These are phyloP conservation scores for Lasioglossum malachurum DNA, from an alignment of 2,888 invertebrate genomes.

Conservation along the genomic window DNA sequence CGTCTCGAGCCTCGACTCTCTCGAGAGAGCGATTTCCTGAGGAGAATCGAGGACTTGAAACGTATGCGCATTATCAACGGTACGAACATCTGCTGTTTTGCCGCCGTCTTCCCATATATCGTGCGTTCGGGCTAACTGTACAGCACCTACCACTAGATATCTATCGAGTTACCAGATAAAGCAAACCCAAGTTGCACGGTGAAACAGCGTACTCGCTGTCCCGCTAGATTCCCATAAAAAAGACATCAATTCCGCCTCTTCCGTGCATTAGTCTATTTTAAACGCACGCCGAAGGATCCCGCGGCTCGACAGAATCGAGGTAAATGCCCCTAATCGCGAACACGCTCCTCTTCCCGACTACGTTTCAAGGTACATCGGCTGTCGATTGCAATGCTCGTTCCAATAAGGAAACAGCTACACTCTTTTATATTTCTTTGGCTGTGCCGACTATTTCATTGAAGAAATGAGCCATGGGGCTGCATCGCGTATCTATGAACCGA, in stretches of 20 bases:
- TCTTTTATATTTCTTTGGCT: background rate
- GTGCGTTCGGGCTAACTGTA: slow-evolving; percentile 51
- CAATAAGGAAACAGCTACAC: background rate
- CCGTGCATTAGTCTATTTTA: background rate
- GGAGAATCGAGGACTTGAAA: slow-evolving; percentile 38
- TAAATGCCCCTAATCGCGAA: background rate
- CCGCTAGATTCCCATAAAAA: slow-evolving; percentile 46
- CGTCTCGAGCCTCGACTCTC: background rate
- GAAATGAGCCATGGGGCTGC: background rate
- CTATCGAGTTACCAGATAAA: slow-evolving; percentile 37
- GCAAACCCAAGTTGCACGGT: slow-evolving; percentile 18
- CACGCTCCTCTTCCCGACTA: background rate
- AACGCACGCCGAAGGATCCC: background rate
- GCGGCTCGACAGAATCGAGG: slow-evolving; percentile 4
- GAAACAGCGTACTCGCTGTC: slow-evolving; percentile 38
- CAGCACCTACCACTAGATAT: slow-evolving; percentile 18
- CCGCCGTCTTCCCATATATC: slow-evolving; percentile 43
- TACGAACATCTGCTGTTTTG: slow-evolving; percentile 65
- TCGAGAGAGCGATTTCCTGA: slow-evolving; percentile 40
- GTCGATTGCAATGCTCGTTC: background rate
- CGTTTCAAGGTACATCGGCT: background rate
- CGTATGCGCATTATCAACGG: slow-evolving; percentile 58
- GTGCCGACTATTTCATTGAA: background rate
- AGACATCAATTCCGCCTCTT: slow-evolving; percentile 30
- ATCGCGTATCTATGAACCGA: background rate